Base-by-base conservation (phyloP, 2,888 invertebrate genomes). In the Lamproptera curius region DNA sequence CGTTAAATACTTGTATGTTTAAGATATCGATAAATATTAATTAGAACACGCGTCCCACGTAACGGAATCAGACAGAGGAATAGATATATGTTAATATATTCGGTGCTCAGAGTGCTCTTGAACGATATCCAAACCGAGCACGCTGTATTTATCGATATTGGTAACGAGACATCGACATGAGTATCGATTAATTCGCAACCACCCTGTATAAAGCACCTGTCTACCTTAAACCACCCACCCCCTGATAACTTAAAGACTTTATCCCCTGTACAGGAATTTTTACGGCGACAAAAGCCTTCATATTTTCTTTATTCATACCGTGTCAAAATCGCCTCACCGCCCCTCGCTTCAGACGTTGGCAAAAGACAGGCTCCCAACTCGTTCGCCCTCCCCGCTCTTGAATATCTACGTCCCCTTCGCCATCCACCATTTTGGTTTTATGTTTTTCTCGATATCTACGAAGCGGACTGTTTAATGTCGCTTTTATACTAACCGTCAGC, bases 241-340 rank as follows among this genome's bases (percentile, higher is more conserved):
- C 67, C 73, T 76, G 85, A 84, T 86, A 85, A 84, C 82, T 85
- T 86, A 84, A 87, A 85, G 82, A 86, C 85, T 85, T 86, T 82
- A 86, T 85, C 83, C 83, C 79, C 71, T 75, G 78, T 82, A 76
- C 76, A 78, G 84, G 85, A 87, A 85, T 87, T 86, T 86, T 86
- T 87, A 86, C 84, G 80, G 81, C 70, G 82, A 83, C 82, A 82
- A 83, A 83, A 83, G 81, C 85, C 74, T 77, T 85, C 83, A 86
- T 87, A 87, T 87, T 86, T 87, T 86, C 85, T 86, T 86, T 85
- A 84, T 84, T 84, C 83, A 77, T 77, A 65, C 77, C 83, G 82
- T 81, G 81, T 84, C 80, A 81, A 81, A 83, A 81, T 83, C 79
- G 76, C 70, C 77, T 73, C 67, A 60, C 67, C 67, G 73, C 76